A percentile compares a stretch with the other conserved stretches of the same genome.
phyloP scores from a whole-genome alignment of 2,888 invertebrate genomes.

The Odontocerum albicorne region DNA sequence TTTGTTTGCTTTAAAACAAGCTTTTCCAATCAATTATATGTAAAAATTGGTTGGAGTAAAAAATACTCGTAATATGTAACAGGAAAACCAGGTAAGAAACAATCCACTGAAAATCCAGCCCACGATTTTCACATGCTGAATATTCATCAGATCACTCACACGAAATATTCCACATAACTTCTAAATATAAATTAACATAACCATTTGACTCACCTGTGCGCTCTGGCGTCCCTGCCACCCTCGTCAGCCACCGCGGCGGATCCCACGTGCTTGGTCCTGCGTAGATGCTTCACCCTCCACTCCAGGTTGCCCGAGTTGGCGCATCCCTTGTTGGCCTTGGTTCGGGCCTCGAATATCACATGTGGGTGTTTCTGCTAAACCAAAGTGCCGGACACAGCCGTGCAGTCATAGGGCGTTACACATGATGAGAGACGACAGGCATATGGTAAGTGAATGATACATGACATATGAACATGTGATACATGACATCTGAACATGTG shows the following conservation, averaged over 20 bases:
- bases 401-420: conserved; percentile 42
- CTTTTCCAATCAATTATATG: too few species aligned
- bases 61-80: too few species aligned
- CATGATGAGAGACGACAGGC: conserved; percentile 1
- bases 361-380: conserved; percentile 96
- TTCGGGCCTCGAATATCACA: conserved; percentile 93
- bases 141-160: too few species aligned
- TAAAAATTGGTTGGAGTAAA: too few species aligned
- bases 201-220: conserved; percentile 22
- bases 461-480: neutral
- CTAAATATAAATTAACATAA: too few species aligned
- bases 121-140: too few species aligned
- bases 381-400: conserved; percentile 54
- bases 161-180: too few species aligned
- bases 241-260: conserved; percentile 47
- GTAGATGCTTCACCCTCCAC: conserved; percentile 66
- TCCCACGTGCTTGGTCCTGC: conserved; percentile 63
- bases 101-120: too few species aligned
- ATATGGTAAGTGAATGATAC: neutral
- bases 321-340: conserved; percentile 89
- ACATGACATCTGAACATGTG: neutral
- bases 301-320: conserved; percentile 80
- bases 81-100: too few species aligned
- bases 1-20: too few species aligned
- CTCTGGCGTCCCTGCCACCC: conserved; percentile 41